Evolutionary conservation across 2,888 invertebrate species (phyloP), one percentile per base, ranked within the genome.

Genomic region (Nymphalis c-album): DNA sequence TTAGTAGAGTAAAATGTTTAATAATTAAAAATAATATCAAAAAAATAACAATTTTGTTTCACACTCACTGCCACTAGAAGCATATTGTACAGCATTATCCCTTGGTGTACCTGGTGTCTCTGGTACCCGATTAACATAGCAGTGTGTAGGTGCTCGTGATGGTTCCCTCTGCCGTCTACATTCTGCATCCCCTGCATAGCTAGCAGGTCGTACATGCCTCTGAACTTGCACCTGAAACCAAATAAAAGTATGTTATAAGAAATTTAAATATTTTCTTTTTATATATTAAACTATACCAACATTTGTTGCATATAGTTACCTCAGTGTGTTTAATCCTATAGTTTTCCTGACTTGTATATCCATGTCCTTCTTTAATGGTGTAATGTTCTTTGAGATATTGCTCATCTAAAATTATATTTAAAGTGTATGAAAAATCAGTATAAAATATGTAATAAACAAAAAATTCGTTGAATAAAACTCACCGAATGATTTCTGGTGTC

Each of bases 401-500:
- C 78, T 92, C 92, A 77, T 92, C 91, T 92, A 77, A 18, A 83
- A 40, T 40, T 4, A 40, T 40, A 40, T 40, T 40, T 40, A 13
- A 40, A 40, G 13, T 10, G 10, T 40, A 61, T 64, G 7, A 48
- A 57, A 57, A 18, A n/a, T n/a, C 8, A 55, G 16, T n/a, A 17
- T 16, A 18, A n/a, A 8, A 8, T 35, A 7, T 0, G 31, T n/a
- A 18, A 18, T 2, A 40, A 13, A 1, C 4, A n/a, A 35, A 8
- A 55, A 31, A 10, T 51, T n/a, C 10, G 26, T 7, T 51, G 63
- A 51, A 68, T 5, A 53, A 66, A 63, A 69, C 93, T 93, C 87
- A 95, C 95, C 94, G 81, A 94, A 94, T 72, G 94, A 94, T 89
- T 95, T 95, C 86, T 95, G 94, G 80, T 94, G 93, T 74, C 94